These are phyloP conservation scores for Catalaphyllia jardinei DNA, from an alignment of 64 coral and sea anemone genomes.

Conservation along the genomic window DNA sequence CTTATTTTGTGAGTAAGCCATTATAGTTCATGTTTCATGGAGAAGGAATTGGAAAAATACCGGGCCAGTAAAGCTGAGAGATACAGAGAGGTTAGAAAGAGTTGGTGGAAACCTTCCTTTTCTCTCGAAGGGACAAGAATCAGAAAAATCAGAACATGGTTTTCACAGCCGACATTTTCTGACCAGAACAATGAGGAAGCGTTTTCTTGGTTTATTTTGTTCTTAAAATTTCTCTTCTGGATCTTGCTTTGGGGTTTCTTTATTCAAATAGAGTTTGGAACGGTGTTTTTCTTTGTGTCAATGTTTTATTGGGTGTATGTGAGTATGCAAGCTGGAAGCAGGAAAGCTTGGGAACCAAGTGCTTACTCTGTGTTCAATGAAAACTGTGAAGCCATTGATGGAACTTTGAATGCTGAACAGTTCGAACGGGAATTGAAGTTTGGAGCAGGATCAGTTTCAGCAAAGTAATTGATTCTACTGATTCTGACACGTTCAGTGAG, in stretches of 20 bases:
- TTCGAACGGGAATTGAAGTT: conserved; percentile 96
- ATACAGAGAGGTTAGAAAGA: conserved; percentile 43
- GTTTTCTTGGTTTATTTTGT: conserved; percentile 43
- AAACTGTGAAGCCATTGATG: conserved; percentile 96
- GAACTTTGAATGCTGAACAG: conserved; percentile 91
- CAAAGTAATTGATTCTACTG: not conserved
- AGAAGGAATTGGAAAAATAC: conserved; percentile 82
- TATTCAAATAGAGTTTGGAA: conserved; percentile 94
- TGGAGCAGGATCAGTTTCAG: conserved; percentile 86
- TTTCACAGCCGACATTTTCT: not conserved
- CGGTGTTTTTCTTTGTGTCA: conserved; percentile 84
- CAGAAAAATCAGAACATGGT: conserved; percentile 14
- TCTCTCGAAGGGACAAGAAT: not conserved
- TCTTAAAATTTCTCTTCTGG: conserved; percentile 89
- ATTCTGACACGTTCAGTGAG: not conserved
- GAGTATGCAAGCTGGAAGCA: conserved; percentile 81
- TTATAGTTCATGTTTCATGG: conserved; percentile 35
- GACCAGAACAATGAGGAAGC: not conserved
- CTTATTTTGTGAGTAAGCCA: too few relatives aligned
- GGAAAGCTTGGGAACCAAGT: conserved; percentile 90
- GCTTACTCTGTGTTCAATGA: conserved; percentile 99
- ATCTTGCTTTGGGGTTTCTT: conserved; percentile 86
- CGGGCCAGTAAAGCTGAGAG: conserved; percentile 79
- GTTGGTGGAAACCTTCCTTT: conserved; percentile 27
- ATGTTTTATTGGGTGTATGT: conserved; percentile 95